Base-by-base conservation (phyloP, 2,888 invertebrate genomes). In the Magallana nippona region DNA sequence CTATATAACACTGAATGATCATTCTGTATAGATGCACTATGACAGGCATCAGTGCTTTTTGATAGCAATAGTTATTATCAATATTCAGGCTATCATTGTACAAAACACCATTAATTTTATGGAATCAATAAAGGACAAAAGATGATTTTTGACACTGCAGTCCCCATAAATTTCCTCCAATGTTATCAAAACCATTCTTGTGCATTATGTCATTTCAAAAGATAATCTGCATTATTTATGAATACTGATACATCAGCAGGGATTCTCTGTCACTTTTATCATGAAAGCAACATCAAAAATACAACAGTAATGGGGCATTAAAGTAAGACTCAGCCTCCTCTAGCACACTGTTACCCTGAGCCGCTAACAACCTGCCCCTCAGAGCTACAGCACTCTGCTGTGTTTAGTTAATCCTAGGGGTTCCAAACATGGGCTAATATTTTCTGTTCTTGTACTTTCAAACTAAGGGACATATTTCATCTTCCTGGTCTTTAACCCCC, bases 141-240 rank as follows among this genome's bases (percentile, higher is more conserved):
- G 60, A 60, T 60, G 60, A 60, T 10, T 60, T 60, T 10, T 60
- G 60, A 60, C 60, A 60, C 22, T 19, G 63, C 22, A 13, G 11
- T 32, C 22, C 71, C 71, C 11, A 27, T 71, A 71, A 71, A 71
- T 71, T 27, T 22, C 15, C 15, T 15, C 32, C 27, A 22, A 11
- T 71, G 22, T 10, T 27, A 71, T 60, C 60, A 60, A 60, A 60
- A 60, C 60, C 60, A n/a, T 27, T 71, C 71, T 27, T 71, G 44
- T 71, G 27, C 71, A 71, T 27, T 71, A 71, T 27, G 71, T 71
- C 27, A 71, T 71, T 27, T 71, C 27, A 71, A 71, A 44, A 71
- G 71, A 71, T 27, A 71, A 71, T 71, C 27, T 71, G 71, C 71
- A 71, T 71, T 71, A 71, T 71, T 71, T 71, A 71, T 71, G 22